A percentile compares a stretch with the other conserved stretches of the same genome.
phyloP scores from a whole-genome alignment of 2,113 vertebrate genomes.

The Furnarius figulus region DNA sequence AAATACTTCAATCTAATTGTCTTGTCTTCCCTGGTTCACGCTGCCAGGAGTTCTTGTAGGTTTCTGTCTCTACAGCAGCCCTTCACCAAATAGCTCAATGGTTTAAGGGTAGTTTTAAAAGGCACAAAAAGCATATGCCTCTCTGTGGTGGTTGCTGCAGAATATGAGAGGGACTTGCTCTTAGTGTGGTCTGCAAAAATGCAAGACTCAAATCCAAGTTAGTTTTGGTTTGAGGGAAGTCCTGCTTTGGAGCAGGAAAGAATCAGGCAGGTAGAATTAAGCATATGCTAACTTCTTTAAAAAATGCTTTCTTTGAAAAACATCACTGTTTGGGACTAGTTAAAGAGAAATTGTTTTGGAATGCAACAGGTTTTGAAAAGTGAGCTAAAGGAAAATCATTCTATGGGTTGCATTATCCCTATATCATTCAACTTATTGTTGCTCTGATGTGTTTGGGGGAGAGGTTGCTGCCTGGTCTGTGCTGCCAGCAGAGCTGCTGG shows the following conservation, averaged over 20 bases:
- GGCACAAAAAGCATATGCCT: background rate
- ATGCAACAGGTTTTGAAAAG: accelerated
- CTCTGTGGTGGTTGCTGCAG: background rate
- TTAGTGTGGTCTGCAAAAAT: background rate
- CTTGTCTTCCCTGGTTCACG: background rate
- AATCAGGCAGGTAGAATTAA: background rate
- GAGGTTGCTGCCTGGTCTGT: background rate
- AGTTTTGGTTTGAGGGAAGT: background rate
- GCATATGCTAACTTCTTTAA: background rate
- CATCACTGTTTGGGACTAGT: background rate
- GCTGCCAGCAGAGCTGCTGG: background rate
- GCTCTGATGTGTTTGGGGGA: background rate
- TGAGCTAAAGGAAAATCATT: background rate
- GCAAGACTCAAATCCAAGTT: background rate
- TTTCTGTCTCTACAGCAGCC: background rate
- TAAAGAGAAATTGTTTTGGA: background rate
- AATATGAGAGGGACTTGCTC: background rate
- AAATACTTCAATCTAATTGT: background rate
- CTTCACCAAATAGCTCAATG: background rate
- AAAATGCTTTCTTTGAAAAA: background rate
- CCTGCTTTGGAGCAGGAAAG: background rate
- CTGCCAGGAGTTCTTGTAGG: background rate
- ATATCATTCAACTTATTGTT: accelerated
- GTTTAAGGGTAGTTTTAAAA: background rate
- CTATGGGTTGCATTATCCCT: background rate